Conservation (phyloP, 2,797 vertebrate genomes). For the Cirrhinus molitorella region DNA sequence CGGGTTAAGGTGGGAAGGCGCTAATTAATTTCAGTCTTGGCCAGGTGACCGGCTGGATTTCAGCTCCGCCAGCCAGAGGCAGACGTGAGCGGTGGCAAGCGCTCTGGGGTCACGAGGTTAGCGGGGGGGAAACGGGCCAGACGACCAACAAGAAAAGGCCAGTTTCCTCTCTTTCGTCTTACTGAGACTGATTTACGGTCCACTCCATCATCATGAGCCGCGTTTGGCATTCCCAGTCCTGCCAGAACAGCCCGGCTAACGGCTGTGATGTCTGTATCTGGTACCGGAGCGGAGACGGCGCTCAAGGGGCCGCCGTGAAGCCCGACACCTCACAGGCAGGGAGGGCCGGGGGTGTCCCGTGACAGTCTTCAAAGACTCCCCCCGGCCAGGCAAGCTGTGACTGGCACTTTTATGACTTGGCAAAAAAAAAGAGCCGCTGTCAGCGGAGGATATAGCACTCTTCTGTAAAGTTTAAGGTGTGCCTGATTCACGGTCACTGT, state of each 20-base stretch:
- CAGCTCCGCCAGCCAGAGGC: constrained; percentile 26
- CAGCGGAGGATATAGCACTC: constrained; percentile 57
- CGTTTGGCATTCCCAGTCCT: constrained; percentile 42
- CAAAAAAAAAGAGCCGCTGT: constrained; percentile 53
- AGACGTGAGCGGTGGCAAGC: constrained; percentile 3
- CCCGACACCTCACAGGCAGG: constrained; percentile 44
- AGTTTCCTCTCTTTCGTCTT: constrained; percentile 52
- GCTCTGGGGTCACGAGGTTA: neutral
- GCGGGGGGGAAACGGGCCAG: neutral
- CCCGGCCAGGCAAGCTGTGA: constrained; percentile 3
- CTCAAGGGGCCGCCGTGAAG: constrained; percentile 30
- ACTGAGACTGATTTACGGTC: constrained; percentile 60
- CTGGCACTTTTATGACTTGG: constrained; percentile 62
- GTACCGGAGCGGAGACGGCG: constrained; percentile 35
- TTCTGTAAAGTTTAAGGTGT: constrained; percentile 42
- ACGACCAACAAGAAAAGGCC: constrained; percentile 16
- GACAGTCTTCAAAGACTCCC: constrained; percentile 61
- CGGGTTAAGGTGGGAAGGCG: constrained; percentile 41
- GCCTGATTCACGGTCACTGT: constrained; percentile 48
- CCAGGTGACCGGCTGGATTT: constrained; percentile 44
- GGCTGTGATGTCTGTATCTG: constrained; percentile 65
- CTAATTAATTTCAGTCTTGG: constrained; percentile 63
- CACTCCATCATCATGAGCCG: constrained; percentile 40
- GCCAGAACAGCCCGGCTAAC: neutral
- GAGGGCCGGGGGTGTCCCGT: constrained; percentile 52